Percentiles rank a stretch among this genome's conserved stretches.
phyloP scores from a whole-genome alignment of 2,113 vertebrate genomes.

The Pangasianodon gigas region DNA sequence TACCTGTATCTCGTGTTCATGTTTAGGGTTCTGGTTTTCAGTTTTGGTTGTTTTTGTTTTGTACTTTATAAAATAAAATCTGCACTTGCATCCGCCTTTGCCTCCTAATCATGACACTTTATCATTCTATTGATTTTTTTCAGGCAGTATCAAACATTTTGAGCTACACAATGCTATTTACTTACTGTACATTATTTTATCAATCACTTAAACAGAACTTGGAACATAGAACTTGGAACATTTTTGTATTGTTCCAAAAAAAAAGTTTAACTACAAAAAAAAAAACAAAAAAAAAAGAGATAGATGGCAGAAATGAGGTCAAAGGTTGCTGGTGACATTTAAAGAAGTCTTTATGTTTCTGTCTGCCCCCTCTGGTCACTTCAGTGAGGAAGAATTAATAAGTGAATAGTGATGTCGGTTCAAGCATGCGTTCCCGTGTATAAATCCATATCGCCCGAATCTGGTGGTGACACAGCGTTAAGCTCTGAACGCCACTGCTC shows the following conservation, averaged over 20 bases:
- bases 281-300: not conserved
- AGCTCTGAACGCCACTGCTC: slow-evolving; percentile 55
- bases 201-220: no score
- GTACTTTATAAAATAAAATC: no score
- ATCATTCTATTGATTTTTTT: not conserved
- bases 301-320: not conserved
- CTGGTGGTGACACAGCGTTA: slow-evolving; percentile 47
- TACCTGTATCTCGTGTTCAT: no score
- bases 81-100: no score
- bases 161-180: not conserved
- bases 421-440: slow-evolving; percentile 24
- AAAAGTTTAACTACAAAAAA: not conserved
- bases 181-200: not conserved
- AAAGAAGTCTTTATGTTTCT: not conserved
- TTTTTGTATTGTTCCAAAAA: not conserved
- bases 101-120: no score
- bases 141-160: not conserved
- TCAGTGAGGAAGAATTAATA: slow-evolving; percentile 23
- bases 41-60: no score
- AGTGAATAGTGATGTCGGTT: slow-evolving; percentile 5
- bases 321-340: not conserved
- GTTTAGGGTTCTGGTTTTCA: no score
- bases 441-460: slow-evolving; percentile 53
- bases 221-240: no score
- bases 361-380: not conserved